phyloP scores from a whole-genome alignment of 92 coral and sea anemone species.

The Bergia sp. region DNA sequence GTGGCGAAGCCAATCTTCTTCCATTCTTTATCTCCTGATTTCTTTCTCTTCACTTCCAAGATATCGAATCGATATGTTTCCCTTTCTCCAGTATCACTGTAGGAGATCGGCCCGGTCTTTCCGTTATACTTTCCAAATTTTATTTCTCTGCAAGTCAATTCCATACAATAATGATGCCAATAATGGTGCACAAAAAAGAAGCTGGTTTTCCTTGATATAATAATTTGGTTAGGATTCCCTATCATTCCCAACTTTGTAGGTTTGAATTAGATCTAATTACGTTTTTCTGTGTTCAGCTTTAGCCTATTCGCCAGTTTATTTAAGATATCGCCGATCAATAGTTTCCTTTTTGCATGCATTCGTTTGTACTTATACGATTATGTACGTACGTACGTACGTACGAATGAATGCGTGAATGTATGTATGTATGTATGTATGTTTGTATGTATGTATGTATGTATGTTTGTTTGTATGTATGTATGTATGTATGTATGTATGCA shows the following conservation, averaged over 20 bases:
- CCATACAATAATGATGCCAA: background rate
- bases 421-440: too few species aligned
- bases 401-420: background rate
- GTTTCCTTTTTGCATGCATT: too few species aligned
- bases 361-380: background rate
- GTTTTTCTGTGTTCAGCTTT: too few species aligned
- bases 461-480: too few species aligned
- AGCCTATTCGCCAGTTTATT: background rate
- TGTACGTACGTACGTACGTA: background rate
- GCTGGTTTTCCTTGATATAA: background rate
- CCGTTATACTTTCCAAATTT: constrained; percentile 41
- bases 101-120: constrained; percentile 74
- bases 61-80: constrained; percentile 59
- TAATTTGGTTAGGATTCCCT: too few species aligned
- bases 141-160: constrained; percentile 58
- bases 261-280: too few species aligned
- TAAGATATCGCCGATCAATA: background rate
- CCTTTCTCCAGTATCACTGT: constrained; percentile 63
- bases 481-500: too few species aligned
- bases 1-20: constrained; percentile 54
- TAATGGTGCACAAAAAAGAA: too few species aligned
- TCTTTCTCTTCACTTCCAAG: constrained; percentile 43
- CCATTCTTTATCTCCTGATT: constrained; percentile 59
- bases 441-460: too few species aligned
- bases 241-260: too few species aligned